phyloP scores from a whole-genome alignment of 2,113 vertebrate genomes.

The Cyprinodon tularosa region DNA sequence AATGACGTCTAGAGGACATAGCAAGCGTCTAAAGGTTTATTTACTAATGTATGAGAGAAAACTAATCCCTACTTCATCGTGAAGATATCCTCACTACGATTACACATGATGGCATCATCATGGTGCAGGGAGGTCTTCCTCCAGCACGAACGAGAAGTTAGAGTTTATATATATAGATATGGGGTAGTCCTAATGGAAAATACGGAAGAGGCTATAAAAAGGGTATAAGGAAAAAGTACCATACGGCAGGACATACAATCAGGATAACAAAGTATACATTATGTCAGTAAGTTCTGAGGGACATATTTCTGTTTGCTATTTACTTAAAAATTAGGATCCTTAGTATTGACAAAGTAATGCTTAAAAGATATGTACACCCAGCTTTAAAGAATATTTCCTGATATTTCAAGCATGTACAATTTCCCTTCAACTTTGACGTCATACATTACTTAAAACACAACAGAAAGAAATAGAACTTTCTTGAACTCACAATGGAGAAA shows the following conservation, averaged over 20 bases:
- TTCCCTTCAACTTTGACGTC: too few species aligned
- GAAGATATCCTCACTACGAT: neutral
- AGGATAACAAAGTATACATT: too few species aligned
- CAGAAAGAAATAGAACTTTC: too few species aligned
- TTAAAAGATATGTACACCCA: neutral
- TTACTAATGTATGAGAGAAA: neutral
- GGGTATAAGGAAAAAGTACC: too few species aligned
- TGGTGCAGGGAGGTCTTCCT: neutral
- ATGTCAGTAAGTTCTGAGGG: neutral
- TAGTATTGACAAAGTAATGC: neutral
- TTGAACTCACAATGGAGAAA: too few species aligned
- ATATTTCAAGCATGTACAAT: too few species aligned
- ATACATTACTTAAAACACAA: too few species aligned
- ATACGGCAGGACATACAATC: too few species aligned
- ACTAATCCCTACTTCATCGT: neutral
- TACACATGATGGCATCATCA: neutral
- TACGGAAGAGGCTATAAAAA: too few species aligned
- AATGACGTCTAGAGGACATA: neutral
- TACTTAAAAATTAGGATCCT: neutral
- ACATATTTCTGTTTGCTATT: neutral
- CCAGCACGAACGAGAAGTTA: neutral
- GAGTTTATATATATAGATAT: neutral
- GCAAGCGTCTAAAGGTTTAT: too few species aligned
- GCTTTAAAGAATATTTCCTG: too few species aligned
- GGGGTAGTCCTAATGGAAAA: neutral